Evolutionary conservation across 2,113 vertebrate species (phyloP), one percentile per base, ranked within the genome.

Genomic region (Colius striatus): DNA sequence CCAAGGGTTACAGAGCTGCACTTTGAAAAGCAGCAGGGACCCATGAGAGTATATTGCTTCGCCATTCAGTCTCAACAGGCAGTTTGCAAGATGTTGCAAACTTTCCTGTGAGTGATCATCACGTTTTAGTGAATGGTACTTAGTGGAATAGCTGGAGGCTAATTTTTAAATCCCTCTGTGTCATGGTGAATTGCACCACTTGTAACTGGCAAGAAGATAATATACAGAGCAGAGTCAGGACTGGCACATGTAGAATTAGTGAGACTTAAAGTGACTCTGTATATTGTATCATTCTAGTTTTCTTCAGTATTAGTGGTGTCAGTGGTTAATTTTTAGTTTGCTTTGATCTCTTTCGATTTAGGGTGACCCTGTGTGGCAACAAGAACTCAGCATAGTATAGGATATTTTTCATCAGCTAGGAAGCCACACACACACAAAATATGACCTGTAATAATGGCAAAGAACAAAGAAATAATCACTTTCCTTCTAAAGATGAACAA

Each of bases 21-120:
- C 79, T 96, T 92, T 81, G 76, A 84, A 96, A 96, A 93, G 57
- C 85, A 95, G 83, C 88, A 91, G 95, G 80, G 76, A 73, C 93
- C 60, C 70, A 0, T 66, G 85, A 82, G 61, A 84, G 58, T 79
- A 1, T 90, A 81, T 93, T 96, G 36, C 86, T 84, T 93, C 63
- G 36, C 65, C 73, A 86, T 87, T 86, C 80, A 81, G 54, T 76
- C 92, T 94, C 90, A 90, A 92, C 22, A 54, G 85, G 88, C 80
- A 78, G 41, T 68, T 95, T 87, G 61, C 54, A 92, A 84, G 86
- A 90, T 30, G 76, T 93, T 92, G 86, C 63, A 93, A 94, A 95
- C 72, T 92, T 96, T 92, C 73, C 83, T 1, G 26, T 78, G 92
- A 90, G 61, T 32, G 61, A 91, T 68, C 93, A 87, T 84, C 94